Base-by-base conservation (phyloP, 2,797 vertebrate genomes). In the Borostomias antarcticus region DNA sequence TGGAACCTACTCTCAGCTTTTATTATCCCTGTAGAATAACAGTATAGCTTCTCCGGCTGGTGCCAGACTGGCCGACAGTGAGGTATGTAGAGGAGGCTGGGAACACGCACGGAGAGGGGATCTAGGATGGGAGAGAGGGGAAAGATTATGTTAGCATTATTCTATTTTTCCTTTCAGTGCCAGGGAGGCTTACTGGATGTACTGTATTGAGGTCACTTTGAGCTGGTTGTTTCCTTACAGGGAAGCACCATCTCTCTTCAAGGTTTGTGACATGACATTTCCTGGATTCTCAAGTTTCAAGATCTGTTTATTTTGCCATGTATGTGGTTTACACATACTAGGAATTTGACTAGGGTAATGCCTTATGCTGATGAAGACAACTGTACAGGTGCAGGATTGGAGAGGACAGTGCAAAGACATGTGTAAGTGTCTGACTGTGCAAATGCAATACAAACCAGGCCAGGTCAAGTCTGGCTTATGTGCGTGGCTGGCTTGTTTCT, bases 1-100 rank as follows among this genome's bases (percentile, higher is more conserved):
- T 69, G 58, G 48, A 74, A 25, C 32, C 28, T 52, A 60, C 50
- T 33, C 17, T 45, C 58, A 35, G 62, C 21, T 64, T 65, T 66
- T 37, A 69, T 64, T 64, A 23, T 40, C 45, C 51, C 53, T 68
- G 33, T 54, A 35, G 37, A 33, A 33, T 45, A 69, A 33, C n/a
- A 21, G 58, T 29, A 23, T 62, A 26, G 52, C 17, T 37, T 4
- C 21, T 32, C 37, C 15, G n/a, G 23, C 32, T 57, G 35, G n/a
- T 32, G 58, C 50, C 68, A 52, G 45, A 43, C 23, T 21, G 15
- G 23, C 58, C 8, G 50, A 58, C 45, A 45, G 15, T 10, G 23
- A 32, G 32, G 15, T 21, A 53, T 19, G 19, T 47, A 40, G 51
- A 43, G 21, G 29, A 52, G 53, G 26, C 26, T 56, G 53, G 32